Base-by-base conservation (phyloP, 2,888 invertebrate genomes). In the Drosophila flavopinicola region DNA sequence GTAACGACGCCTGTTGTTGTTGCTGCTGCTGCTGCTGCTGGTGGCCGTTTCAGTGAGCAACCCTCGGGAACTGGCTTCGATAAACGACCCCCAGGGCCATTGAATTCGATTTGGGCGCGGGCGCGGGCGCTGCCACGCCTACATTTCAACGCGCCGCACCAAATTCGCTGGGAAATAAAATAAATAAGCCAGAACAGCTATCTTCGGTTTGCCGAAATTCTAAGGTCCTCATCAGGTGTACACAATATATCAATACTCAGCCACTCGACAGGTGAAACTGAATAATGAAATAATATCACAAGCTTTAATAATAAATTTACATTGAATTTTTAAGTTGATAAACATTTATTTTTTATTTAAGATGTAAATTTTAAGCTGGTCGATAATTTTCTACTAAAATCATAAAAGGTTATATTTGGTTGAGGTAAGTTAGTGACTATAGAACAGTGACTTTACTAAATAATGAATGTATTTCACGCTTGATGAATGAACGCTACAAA, bases 1-100 rank as follows among this genome's bases (percentile, higher is more conserved):
- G 77, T 66, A 64, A 74, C 52, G 58, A 51, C 20, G 15, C 30
- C 35, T 10, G 44, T 33, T 33, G 32, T 23, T 66, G 29, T 48
- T 27, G 29, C 37, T 39, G 51, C 13, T 41, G 25, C 11, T 60
- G 44, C n/a, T 57, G 32, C 10, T 33, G 37, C 2, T 49, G 38
- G 10, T 54, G 15, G 20, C 9, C 13, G 45, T 38, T 35, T 58
- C 49, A 42, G n/a, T 45, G 78, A 67, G 20, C 85, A 59, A 75
- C 85, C 78, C 85, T 44, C 63, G 58, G 72, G 75, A 76, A 66
- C 59, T 59, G 78, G 68, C 82, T 86, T 71, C 80, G 82, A 78
- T 78, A 86, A 86, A 74, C 78, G 82, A 82, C 71, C 75, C 61
- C 53, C 33, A 39, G 52, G 56, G 64, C 60, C 59, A 52, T 74